These are phyloP conservation scores for Ypsolopha sequella DNA, from an alignment of 2,888 invertebrate species.

Conservation along the genomic window DNA sequence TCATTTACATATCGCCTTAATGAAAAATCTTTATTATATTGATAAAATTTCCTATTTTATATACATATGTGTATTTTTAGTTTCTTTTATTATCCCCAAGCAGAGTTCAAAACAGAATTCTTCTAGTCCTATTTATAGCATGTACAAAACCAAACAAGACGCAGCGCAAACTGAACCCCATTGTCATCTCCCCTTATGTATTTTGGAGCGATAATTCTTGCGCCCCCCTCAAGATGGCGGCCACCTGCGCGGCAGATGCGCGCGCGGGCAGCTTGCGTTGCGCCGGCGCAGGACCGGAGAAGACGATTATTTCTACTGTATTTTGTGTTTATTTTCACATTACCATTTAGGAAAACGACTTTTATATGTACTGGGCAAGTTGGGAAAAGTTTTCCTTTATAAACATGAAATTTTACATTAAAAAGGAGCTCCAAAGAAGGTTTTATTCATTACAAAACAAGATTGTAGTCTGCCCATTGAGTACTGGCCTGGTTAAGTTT, in stretches of 20 bases:
- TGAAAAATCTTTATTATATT: too few species aligned
- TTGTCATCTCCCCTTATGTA: not conserved
- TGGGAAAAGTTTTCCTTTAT: not conserved
- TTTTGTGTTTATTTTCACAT: not conserved
- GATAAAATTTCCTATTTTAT: too few species aligned
- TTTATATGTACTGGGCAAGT: not conserved
- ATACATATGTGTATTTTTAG: too few species aligned
- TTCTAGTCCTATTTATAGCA: too few species aligned
- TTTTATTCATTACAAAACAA: not conserved
- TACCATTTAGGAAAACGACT: not conserved
- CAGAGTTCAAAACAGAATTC: too few species aligned
- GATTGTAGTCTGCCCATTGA: too few species aligned
- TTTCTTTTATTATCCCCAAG: too few species aligned
- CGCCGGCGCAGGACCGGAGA: not conserved
- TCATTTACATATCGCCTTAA: too few species aligned
- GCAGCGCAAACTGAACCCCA: not conserved
- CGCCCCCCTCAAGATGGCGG: constrained; percentile 1
- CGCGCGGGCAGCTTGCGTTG: constrained; percentile 4
- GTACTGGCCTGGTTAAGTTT: too few species aligned
- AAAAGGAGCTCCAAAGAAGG: not conserved
- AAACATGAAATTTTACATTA: not conserved
- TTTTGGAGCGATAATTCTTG: not conserved
- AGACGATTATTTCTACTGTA: too few species aligned
- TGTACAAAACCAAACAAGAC: not conserved
- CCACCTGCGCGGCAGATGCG: constrained; percentile 9